Evolutionary conservation across 2,888 invertebrate genomes (phyloP), one percentile per base, ranked within the genome.

Genomic region (Gortyna flavago): DNA sequence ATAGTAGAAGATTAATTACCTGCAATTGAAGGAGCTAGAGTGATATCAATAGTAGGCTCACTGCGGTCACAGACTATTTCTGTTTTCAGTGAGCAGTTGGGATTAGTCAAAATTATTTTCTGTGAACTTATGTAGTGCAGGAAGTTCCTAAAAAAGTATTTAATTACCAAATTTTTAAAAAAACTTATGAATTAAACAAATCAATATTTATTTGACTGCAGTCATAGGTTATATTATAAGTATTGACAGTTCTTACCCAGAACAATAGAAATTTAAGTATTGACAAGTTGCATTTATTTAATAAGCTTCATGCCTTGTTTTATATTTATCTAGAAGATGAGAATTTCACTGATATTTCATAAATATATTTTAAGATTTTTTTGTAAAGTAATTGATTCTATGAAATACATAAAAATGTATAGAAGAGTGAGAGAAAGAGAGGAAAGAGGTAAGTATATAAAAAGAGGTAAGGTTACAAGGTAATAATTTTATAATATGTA

Each of bases 11-110:
- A 48, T 41, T 72, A 75, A 81, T 92, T 91, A 97, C 97, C 97
- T 93, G 97, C 96, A 72, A 97, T 95, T 51, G 97, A 92, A 77
- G 97, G 97, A 68, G 96, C 90, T 76, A 97, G 89, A 59, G 95
- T 90, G 74, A 97, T 96, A 86, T 96, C 97, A 54, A 99, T 95
- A 84, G 97, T 95, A 38, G 99, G 98, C 81, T 98, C 98, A 89
- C 98, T 97, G 77, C 98, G 97, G 93, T 98, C 98, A 93, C 98
- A 98, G 51, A 98, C 97, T 85, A 99, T 95, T 88, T 98, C 97
- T 16, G 98, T 97, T 96, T 98, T 98, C 54, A 99, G 93, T 38
- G 96, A 86, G 92, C 98, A 99, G 89, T 97, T 97, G 62, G 98
- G 97, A 97, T 99, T 99, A 62, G 98, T 98, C 84, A 97, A 94